phyloP scores from a whole-genome alignment of 2,888 invertebrate species.

The Heliconius ethilla region DNA sequence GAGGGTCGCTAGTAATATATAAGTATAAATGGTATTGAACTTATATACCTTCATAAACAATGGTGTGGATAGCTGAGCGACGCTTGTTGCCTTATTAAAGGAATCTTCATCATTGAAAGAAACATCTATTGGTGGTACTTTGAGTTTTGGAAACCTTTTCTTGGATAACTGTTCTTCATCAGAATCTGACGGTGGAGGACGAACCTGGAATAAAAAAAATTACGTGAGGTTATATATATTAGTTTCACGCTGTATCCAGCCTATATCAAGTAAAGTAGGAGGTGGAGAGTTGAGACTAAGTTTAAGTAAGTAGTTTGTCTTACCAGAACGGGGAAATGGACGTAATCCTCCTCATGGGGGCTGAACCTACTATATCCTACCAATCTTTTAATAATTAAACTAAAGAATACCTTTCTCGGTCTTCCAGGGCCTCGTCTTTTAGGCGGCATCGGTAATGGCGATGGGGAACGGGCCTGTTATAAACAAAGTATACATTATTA shows the following conservation, averaged over 20 bases:
- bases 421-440: conserved; percentile 74
- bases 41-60: conserved; percentile 70
- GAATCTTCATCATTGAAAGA: conserved; percentile 61
- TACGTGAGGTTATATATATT: neutral
- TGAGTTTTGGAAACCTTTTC: conserved; percentile 57
- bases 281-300: too few relatives aligned
- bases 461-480: conserved; percentile 64
- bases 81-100: conserved; percentile 64
- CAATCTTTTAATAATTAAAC: too few relatives aligned
- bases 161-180: conserved; percentile 62
- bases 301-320: too few relatives aligned
- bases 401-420: conserved; percentile 66
- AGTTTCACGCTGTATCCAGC: too few relatives aligned
- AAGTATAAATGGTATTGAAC: too few relatives aligned
- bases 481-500: neutral
- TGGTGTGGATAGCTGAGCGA: conserved; percentile 68
- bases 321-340: too few relatives aligned
- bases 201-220: conserved; percentile 53
- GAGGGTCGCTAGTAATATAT: too few relatives aligned
- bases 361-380: too few relatives aligned
- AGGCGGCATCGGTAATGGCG: conserved; percentile 61
- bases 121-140: conserved; percentile 54
- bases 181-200: conserved; percentile 72
- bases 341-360: too few relatives aligned
- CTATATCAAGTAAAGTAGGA: too few relatives aligned